These are phyloP conservation scores for Squalus acanthias DNA, from an alignment of 2,797 vertebrate species.

Conservation along the genomic window DNA sequence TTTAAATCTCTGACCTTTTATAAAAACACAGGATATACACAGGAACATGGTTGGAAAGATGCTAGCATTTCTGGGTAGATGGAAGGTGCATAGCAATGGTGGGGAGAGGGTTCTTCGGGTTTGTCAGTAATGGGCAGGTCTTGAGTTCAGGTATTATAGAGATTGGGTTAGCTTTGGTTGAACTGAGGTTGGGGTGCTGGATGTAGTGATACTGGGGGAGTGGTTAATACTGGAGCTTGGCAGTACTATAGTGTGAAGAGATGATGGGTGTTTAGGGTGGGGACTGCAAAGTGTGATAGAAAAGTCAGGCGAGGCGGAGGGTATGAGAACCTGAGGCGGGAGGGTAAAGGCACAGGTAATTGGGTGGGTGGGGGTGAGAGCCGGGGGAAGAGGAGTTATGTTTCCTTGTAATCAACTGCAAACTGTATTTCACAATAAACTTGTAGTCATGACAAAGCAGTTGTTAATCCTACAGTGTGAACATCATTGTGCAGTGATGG, in stretches of 20 bases:
- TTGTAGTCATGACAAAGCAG: background rate
- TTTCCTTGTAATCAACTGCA: background rate
- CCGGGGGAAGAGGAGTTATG: background rate
- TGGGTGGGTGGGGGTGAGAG: background rate
- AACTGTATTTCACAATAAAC: background rate
- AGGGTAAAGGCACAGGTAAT: background rate
- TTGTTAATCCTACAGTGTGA: background rate
- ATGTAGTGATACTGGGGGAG: background rate
- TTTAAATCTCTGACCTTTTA: too few relatives aligned
- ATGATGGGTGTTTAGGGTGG: background rate
- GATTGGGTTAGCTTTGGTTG: background rate
- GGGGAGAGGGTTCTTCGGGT: background rate
- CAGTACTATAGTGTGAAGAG: background rate
- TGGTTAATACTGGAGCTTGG: background rate
- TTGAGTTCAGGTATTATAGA: background rate
- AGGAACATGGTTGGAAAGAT: background rate
- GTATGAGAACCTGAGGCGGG: background rate
- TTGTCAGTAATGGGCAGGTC: background rate
- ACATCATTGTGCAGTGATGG: background rate
- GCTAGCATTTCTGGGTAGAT: background rate
- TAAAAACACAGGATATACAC: too few relatives aligned
- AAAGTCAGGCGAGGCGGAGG: background rate
- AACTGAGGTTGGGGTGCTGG: background rate
- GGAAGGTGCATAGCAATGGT: background rate
- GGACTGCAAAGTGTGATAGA: background rate